phyloP scores from a whole-genome alignment of 2,888 invertebrate species.

The Oeneis ivallda region DNA sequence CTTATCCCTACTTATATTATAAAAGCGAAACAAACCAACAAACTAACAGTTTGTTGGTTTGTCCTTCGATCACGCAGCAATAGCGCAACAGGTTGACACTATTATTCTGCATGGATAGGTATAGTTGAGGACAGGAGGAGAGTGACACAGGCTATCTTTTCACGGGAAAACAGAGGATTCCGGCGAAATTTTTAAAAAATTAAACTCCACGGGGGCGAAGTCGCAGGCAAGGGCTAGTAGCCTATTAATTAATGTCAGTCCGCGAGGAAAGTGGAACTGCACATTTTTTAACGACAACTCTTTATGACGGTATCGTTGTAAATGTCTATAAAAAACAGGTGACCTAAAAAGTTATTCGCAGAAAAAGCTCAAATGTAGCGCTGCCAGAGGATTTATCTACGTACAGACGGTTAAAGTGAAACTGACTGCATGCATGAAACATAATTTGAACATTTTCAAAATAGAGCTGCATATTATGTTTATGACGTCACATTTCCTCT shows the following conservation, averaged over 20 bases:
- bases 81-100: too few species aligned
- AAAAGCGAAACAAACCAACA: too few species aligned
- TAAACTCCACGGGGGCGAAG: too few species aligned
- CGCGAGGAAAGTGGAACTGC: constrained; percentile 12
- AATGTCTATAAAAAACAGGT: constrained; percentile 26
- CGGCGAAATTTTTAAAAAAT: too few species aligned
- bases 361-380: constrained; percentile 23
- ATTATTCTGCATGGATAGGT: too few species aligned
- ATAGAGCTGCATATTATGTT: not conserved
- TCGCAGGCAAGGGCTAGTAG: not conserved
- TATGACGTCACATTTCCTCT: too few species aligned
- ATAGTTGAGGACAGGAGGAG: too few species aligned
- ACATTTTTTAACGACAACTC: constrained; percentile 20
- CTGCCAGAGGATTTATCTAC: constrained; percentile 11
- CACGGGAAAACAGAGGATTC: too few species aligned
- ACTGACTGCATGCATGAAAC: constrained; percentile 9
- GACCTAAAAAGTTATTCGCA: constrained; percentile 25
- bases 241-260: constrained; percentile 16
- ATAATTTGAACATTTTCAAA: constrained; percentile 13
- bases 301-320: constrained; percentile 20
- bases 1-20: too few species aligned
- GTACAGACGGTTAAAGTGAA: constrained; percentile 10
- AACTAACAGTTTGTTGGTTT: too few species aligned
- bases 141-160: too few species aligned
- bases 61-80: too few species aligned